phyloP scores from a whole-genome alignment of 2,888 invertebrate species.

The Limnephilus rhombicus region DNA sequence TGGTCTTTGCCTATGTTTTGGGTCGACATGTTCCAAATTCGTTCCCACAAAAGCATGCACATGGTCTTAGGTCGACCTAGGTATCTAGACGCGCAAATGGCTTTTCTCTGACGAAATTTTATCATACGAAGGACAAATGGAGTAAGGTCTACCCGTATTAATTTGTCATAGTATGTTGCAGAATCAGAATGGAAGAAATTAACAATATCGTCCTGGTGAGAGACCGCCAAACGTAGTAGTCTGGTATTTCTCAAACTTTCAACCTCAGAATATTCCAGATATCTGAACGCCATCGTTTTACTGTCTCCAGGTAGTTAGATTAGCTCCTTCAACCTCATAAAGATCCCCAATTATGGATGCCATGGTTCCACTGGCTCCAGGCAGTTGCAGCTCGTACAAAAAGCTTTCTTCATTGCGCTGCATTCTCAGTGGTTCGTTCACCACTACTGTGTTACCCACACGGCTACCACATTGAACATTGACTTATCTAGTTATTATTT shows the following conservation, averaged over 20 bases:
- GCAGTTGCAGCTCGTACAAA: background rate
- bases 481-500: conserved; percentile 31
- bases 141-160: background rate
- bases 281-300: background rate
- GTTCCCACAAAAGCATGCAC: too few relatives aligned
- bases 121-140: background rate
- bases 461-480: background rate
- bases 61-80: too few relatives aligned
- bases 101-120: background rate
- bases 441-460: background rate
- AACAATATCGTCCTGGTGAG: background rate
- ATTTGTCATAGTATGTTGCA: too few relatives aligned
- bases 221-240: too few relatives aligned
- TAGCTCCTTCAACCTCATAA: background rate
- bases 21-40: too few relatives aligned
- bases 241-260: background rate
- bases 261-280: background rate
- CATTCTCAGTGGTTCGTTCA: background rate
- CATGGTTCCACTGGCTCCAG: too few relatives aligned
- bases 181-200: background rate
- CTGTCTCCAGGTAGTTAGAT: background rate
- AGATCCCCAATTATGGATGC: background rate
- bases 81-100: too few relatives aligned
- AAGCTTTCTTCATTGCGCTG: background rate
- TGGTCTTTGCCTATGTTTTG: too few relatives aligned